phyloP scores from a whole-genome alignment of 2,888 invertebrate genomes.

The Drymonia ruficornis region DNA sequence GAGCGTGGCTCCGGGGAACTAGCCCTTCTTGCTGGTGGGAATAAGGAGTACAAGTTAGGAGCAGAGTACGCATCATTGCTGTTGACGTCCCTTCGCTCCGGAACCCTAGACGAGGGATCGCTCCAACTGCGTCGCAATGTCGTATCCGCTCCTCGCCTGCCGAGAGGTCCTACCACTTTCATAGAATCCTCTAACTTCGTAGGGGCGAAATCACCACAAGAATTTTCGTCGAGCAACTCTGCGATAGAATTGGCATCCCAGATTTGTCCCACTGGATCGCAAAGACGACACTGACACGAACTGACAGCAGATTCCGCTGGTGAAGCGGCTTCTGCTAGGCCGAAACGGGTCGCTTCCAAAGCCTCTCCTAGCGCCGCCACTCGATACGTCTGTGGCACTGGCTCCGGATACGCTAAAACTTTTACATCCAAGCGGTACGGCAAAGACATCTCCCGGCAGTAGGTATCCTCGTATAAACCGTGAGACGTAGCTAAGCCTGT shows the following conservation, averaged over 20 bases:
- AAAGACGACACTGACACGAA: constrained; percentile 90
- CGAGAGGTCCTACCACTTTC: constrained; percentile 78
- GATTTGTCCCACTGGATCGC: constrained; percentile 90
- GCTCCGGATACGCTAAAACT: constrained; percentile 73
- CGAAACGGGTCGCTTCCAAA: constrained; percentile 77
- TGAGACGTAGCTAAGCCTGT: constrained; percentile 64
- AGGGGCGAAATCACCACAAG: constrained; percentile 76
- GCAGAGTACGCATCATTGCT: constrained; percentile 69
- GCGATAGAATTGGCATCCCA: constrained; percentile 89
- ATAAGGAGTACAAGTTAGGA: constrained; percentile 77
- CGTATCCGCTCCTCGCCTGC: constrained; percentile 70
- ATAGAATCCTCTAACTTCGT: constrained; percentile 80
- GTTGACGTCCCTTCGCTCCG: constrained; percentile 68
- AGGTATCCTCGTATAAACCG: constrained; percentile 78
- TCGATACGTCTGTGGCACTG: constrained; percentile 69
- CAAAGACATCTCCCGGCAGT: constrained; percentile 78
- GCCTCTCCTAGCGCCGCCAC: constrained; percentile 83
- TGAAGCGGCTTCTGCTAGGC: constrained; percentile 72
- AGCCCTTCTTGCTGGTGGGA: constrained; percentile 71
- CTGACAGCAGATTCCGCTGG: constrained; percentile 78
- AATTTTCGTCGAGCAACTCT: constrained; percentile 77
- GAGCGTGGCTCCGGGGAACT: constrained; percentile 75
- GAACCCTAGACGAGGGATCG: constrained; percentile 82
- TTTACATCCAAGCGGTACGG: constrained; percentile 77
- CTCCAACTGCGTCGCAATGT: constrained; percentile 86